These are phyloP conservation scores for Psilopogon haemacephalus DNA, from an alignment of 2,113 vertebrate species.

Conservation along the genomic window DNA sequence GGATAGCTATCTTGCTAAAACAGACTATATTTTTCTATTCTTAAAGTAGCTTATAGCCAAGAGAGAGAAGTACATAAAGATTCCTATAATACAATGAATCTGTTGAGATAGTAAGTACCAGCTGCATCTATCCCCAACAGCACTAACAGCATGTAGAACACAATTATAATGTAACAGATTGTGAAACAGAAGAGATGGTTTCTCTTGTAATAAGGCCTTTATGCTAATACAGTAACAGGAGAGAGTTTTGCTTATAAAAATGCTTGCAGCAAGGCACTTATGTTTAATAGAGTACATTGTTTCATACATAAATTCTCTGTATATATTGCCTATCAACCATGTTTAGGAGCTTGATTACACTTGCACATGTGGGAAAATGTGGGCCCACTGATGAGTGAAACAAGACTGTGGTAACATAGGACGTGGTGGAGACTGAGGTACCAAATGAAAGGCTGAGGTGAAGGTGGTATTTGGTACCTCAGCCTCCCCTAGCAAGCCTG, in stretches of 20 bases:
- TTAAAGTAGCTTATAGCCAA: not conserved
- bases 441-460: too few species aligned
- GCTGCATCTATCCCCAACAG: constrained; percentile 54
- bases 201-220: constrained; percentile 29
- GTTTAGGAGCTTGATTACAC: not conserved
- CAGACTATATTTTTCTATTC: not conserved
- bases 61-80: not conserved
- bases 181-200: constrained; percentile 30
- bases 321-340: not conserved
- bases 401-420: not conserved
- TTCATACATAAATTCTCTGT: not conserved
- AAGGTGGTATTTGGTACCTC: too few species aligned
- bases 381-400: not conserved
- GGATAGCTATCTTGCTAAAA: not conserved
- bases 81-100: constrained; percentile 26
- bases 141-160: constrained; percentile 18
- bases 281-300: not conserved
- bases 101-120: constrained; percentile 52
- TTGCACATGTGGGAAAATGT: not conserved
- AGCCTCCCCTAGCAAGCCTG: not conserved
- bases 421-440: not conserved
- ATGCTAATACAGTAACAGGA: constrained; percentile 13
- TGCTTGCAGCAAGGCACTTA: not conserved
- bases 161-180: constrained; percentile 50
- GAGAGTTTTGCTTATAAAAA: not conserved